These are phyloP conservation scores for Gymnothorax javanicus DNA, from an alignment of 2,797 vertebrate genomes.

Conservation along the genomic window DNA sequence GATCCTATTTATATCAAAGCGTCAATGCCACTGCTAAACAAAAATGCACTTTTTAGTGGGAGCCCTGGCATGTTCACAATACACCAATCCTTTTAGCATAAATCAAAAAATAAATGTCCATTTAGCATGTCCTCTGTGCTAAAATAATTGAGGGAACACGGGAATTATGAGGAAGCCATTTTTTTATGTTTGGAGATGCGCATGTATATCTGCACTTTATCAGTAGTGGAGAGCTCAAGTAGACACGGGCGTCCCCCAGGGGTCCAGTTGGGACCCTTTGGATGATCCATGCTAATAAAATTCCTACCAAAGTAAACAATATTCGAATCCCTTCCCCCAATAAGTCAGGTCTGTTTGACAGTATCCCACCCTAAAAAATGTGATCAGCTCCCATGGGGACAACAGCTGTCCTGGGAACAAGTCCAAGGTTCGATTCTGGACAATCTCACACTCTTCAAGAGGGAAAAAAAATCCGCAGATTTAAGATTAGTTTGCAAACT, in stretches of 20 bases:
- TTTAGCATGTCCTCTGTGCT: neutral
- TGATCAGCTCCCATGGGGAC: conserved; percentile 20
- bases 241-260: neutral
- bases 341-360: conserved; percentile 35
- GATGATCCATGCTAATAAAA: conserved; percentile 21
- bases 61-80: neutral
- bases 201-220: neutral
- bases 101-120: neutral
- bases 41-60: neutral
- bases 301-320: conserved; percentile 23
- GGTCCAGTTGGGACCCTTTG: neutral
- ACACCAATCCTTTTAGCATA: neutral
- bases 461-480: conserved; percentile 17
- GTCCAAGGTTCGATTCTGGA: conserved; percentile 39
- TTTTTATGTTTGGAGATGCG: neutral
- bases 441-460: conserved; percentile 28
- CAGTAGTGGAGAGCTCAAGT: neutral
- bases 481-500: conserved; percentile 4
- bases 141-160: neutral
- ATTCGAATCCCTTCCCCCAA: conserved; percentile 8
- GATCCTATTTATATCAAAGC: neutral
- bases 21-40: neutral
- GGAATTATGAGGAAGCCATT: neutral
- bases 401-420: conserved; percentile 34
- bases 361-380: conserved; percentile 18